Evolutionary conservation across 2,797 vertebrate genomes (phyloP).

Genomic region (Cyclopterus lumpus): DNA sequence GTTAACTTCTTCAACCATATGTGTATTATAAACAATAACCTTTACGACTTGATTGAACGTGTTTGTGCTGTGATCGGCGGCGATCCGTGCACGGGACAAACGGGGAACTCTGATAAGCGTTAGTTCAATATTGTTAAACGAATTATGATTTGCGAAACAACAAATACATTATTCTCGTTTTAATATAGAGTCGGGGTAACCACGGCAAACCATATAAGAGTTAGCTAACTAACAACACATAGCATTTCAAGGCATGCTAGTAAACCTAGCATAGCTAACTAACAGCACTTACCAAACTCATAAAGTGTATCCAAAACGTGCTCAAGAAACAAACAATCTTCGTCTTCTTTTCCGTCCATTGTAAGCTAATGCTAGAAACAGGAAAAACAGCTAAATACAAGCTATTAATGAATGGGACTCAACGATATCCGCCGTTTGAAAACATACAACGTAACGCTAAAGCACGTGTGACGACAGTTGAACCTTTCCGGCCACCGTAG

Average conservation of each 20-base stretch:
- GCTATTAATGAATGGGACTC: no score
- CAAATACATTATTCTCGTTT: rapidly evolving
- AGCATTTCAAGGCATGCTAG: not conserved
- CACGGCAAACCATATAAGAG: not conserved
- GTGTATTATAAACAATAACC: not conserved
- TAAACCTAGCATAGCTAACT: constrained; percentile 39
- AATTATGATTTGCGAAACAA: not conserved
- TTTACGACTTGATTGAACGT: not conserved
- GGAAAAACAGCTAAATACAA: not conserved
- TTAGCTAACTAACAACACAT: not conserved
- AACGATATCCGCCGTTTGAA: not conserved
- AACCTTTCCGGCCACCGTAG: constrained; percentile 67
- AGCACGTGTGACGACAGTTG: constrained; percentile 35
- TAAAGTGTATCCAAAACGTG: constrained; percentile 79
- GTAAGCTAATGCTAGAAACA: not conserved
- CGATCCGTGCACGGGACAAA: not conserved
- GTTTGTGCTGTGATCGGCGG: not conserved
- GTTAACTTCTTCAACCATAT: not conserved
- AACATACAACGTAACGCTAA: constrained; percentile 33
- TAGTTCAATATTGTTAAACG: rapidly evolving
- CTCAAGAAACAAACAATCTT: constrained; percentile 74
- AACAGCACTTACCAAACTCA: constrained; percentile 80
- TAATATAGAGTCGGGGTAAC: rapidly evolving
- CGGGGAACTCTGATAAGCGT: not conserved
- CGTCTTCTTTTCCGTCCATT: constrained; percentile 38